phyloP scores from a whole-genome alignment of 2,888 invertebrate genomes.

The Axea sp. region DNA sequence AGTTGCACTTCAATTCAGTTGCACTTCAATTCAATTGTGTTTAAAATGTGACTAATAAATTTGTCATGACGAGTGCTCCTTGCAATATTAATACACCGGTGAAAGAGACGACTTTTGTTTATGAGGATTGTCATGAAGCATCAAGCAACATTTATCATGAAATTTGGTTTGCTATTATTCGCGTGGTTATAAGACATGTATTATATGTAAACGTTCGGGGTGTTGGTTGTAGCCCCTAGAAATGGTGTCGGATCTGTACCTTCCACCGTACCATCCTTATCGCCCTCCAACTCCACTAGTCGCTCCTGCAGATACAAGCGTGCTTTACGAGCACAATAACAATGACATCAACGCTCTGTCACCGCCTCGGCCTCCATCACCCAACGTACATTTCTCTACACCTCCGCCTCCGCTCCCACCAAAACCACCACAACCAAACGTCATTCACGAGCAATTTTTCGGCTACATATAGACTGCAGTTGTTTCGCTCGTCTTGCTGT shows the following conservation, averaged over 20 bases:
- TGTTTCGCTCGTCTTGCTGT: slow-evolving; percentile 14
- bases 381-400: slow-evolving; percentile 70
- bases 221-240: slow-evolving; percentile 84
- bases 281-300: slow-evolving; percentile 76
- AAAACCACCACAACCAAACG: slow-evolving; percentile 73
- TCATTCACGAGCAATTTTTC: slow-evolving; percentile 82
- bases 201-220: slow-evolving; percentile 65
- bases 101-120: too few relatives aligned
- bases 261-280: slow-evolving; percentile 81
- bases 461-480: slow-evolving; percentile 74
- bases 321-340: slow-evolving; percentile 74
- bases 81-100: too few relatives aligned
- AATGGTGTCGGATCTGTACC: slow-evolving; percentile 88
- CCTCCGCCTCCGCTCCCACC: slow-evolving; percentile 79
- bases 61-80: too few relatives aligned
- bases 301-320: slow-evolving; percentile 60
- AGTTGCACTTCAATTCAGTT: too few relatives aligned
- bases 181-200: slow-evolving; percentile 4
- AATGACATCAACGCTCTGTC: slow-evolving; percentile 69
- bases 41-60: too few relatives aligned
- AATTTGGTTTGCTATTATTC: background rate
- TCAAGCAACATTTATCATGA: background rate
- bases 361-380: slow-evolving; percentile 78
- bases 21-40: too few relatives aligned
- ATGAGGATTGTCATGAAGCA: background rate